Percentiles rank a stretch among this genome's conserved stretches.
These are phyloP conservation scores for Ploceus nigricollis DNA, from an alignment of 2,113 vertebrate genomes.

Conservation along the genomic window DNA sequence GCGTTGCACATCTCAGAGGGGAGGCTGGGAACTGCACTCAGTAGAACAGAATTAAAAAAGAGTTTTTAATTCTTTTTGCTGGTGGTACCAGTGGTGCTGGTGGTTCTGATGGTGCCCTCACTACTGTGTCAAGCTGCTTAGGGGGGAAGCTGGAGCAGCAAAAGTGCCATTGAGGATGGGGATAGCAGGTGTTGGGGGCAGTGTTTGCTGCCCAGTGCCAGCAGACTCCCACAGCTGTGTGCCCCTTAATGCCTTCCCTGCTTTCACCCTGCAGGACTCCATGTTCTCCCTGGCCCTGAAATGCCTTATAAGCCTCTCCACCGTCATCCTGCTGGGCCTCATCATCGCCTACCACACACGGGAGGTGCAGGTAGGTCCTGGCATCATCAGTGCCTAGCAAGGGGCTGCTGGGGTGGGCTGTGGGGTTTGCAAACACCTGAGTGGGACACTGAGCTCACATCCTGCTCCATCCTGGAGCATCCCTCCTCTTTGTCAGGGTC, in stretches of 20 bases:
- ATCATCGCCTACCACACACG: slow-evolving; percentile 82
- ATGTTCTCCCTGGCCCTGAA: slow-evolving; percentile 85
- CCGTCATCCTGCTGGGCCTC: slow-evolving; percentile 78
- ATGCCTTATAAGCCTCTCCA: slow-evolving; percentile 84
- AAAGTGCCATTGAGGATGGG: accelerated
- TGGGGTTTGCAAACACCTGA: not conserved
- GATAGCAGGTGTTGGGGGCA: not conserved
- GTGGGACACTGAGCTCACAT: not conserved
- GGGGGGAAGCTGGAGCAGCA: not conserved
- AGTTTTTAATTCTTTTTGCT: not conserved
- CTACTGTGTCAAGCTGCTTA: accelerated
- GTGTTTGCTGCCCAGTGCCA: not conserved
- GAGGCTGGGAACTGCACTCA: not conserved
- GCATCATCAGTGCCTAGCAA: accelerated
- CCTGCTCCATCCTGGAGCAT: not conserved
- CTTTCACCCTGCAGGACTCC: slow-evolving; percentile 71
- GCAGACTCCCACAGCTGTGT: not conserved
- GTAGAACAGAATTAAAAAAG: not conserved
- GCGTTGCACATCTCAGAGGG: not conserved
- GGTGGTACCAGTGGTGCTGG: not conserved
- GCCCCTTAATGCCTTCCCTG: not conserved
- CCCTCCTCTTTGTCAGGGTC: not conserved
- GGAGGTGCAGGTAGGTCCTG: slow-evolving; percentile 78
- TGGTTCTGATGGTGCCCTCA: not conserved
- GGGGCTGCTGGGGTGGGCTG: not conserved